Percentiles rank a stretch among this genome's conserved stretches.
Conservation (phyloP, 2,797 vertebrate genomes). For the Trichosurus vulpecula region DNA sequence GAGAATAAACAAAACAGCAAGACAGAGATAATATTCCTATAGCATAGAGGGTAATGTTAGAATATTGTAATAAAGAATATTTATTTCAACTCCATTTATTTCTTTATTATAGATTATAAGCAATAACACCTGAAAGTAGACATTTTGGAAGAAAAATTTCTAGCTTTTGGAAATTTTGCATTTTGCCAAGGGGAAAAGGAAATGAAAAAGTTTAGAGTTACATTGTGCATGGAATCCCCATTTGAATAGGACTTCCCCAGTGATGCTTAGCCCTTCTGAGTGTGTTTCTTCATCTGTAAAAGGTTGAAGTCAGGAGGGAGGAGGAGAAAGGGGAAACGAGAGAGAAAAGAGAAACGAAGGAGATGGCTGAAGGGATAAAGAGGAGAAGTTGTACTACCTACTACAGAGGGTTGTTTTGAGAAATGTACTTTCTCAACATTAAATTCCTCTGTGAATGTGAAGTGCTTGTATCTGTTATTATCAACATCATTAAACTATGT, state of each 20-base stretch:
- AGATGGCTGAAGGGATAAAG: background rate
- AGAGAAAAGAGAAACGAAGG: background rate
- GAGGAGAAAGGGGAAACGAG: background rate
- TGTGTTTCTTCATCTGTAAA: background rate
- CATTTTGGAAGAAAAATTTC: slow-evolving; percentile 25
- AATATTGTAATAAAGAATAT: slow-evolving; percentile 24
- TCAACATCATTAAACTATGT: background rate
- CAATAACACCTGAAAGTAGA: slow-evolving; percentile 14
- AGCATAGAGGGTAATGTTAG: slow-evolving; percentile 2
- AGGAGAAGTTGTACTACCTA: background rate
- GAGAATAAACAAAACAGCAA: slow-evolving; percentile 61
- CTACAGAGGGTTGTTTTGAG: background rate
- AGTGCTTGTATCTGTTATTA: background rate
- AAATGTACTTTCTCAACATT: background rate
- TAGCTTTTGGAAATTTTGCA: slow-evolving; percentile 7
- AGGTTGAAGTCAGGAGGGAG: background rate
- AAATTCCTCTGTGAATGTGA: background rate
- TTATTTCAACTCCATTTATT: slow-evolving; percentile 10
- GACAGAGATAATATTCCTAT: slow-evolving; percentile 42
- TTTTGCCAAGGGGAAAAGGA: slow-evolving; percentile 14
- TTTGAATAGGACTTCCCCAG: background rate
- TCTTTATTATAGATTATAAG: slow-evolving; percentile 16
- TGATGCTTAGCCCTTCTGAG: background rate
- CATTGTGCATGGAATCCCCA: slow-evolving; percentile 31
- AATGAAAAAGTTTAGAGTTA: background rate